Evolutionary conservation across 1,140 invertebrate genomes (phyloP).

Genomic region (Anastrepha ludens): DNA sequence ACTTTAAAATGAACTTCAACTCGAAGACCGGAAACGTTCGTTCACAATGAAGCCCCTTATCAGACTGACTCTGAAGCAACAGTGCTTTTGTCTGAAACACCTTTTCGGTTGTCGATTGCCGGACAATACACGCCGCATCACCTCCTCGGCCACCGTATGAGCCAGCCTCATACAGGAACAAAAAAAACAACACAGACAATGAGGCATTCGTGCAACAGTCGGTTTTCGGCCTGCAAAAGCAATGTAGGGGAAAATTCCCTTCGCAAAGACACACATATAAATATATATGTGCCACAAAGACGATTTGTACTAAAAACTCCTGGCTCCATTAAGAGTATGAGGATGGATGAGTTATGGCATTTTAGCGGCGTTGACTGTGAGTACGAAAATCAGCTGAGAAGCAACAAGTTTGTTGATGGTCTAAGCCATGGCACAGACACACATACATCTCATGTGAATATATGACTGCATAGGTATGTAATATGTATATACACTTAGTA

Average conservation of each 20-base stretch:
- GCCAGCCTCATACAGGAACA: conserved; percentile 7
- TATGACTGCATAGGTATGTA: not conserved
- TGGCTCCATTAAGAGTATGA: not conserved
- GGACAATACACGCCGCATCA: conserved; percentile 17
- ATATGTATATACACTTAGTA: not conserved
- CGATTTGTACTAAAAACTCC: conserved; percentile 25
- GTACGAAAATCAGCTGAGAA: conserved; percentile 54
- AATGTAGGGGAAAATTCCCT: conserved; percentile 48
- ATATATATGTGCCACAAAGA: not conserved
- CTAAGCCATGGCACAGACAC: not conserved
- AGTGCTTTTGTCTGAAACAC: conserved; percentile 45
- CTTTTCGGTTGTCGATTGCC: conserved; percentile 40
- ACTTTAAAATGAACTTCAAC: conserved; percentile 26
- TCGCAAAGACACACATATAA: not conserved
- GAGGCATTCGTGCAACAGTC: conserved; percentile 27
- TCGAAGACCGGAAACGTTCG: conserved; percentile 56
- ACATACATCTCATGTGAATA: not conserved
- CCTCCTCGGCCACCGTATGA: not conserved
- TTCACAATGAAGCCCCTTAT: conserved; percentile 55
- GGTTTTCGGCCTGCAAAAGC: conserved; percentile 7
- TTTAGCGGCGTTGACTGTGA: conserved; percentile 10
- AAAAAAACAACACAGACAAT: not conserved
- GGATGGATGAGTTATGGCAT: conserved; percentile 21
- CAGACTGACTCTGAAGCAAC: conserved; percentile 54
- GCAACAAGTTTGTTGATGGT: conserved; percentile 53